Percentiles rank a stretch among this genome's conserved stretches.
Conservation (phyloP, 2,888 invertebrate species). For the Bedellia somnulentella region DNA sequence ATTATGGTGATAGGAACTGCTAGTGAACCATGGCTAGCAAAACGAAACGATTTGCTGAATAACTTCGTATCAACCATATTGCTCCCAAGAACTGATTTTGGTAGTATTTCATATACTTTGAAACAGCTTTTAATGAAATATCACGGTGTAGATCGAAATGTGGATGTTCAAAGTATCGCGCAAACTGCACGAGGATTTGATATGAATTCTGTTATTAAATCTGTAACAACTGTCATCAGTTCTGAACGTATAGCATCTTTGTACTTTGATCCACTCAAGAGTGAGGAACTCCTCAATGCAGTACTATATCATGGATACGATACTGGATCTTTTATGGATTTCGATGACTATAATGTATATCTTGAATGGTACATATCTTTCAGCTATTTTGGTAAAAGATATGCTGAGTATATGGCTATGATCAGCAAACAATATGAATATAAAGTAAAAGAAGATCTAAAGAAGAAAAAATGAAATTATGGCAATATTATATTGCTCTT, state of each 20-base stretch:
- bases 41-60: constrained; percentile 43
- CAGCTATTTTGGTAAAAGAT: constrained; percentile 30
- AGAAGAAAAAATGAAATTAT: constrained; percentile 13
- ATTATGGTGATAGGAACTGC: constrained; percentile 71
- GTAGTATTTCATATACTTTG: constrained; percentile 57
- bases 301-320: constrained; percentile 32
- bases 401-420: constrained; percentile 28
- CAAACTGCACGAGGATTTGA: constrained; percentile 57
- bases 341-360: constrained; percentile 43
- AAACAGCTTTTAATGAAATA: constrained; percentile 59
- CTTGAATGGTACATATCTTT: constrained; percentile 45
- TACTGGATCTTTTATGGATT: constrained; percentile 28
- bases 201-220: constrained; percentile 42
- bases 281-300: constrained; percentile 47
- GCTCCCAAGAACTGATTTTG: constrained; percentile 62
- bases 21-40: constrained; percentile 67
- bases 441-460: constrained; percentile 35
- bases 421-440: constrained; percentile 26
- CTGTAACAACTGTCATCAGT: constrained; percentile 37
- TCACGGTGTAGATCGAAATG: constrained; percentile 58
- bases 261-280: constrained; percentile 48
- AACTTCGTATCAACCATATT: constrained; percentile 60
- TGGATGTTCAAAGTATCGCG: constrained; percentile 61
- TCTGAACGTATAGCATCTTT: constrained; percentile 54
- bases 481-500: no score